Percentiles rank a stretch among this genome's conserved stretches.
phyloP scores from a whole-genome alignment of 2,888 invertebrate genomes.

The Fragum sueziense region DNA sequence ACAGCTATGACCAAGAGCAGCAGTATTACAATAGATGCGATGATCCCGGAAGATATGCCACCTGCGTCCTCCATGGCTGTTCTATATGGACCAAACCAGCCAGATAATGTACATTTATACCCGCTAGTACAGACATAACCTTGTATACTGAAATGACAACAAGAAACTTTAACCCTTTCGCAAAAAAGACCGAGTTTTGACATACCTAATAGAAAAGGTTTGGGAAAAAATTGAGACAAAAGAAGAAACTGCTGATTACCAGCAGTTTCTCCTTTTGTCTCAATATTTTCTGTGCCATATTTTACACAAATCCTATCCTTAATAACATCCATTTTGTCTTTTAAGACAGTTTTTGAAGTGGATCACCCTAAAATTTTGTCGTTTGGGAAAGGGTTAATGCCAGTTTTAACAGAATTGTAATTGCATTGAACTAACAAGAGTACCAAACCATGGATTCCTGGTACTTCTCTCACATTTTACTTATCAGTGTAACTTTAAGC shows the following conservation, averaged over 20 bases:
- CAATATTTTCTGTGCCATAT: not conserved
- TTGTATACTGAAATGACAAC: slow-evolving; percentile 30
- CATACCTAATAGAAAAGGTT: no score
- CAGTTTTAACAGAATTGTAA: not conserved
- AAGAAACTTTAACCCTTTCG: no score
- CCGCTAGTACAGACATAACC: slow-evolving; percentile 38
- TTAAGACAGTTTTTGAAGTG: no score
- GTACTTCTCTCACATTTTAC: not conserved
- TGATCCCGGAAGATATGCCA: not conserved
- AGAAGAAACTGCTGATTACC: not conserved
- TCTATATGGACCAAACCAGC: slow-evolving; percentile 24
- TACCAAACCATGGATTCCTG: no score
- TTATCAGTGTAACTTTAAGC: no score
- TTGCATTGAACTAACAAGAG: no score
- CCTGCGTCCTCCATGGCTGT: not conserved
- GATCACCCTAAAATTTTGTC: no score
- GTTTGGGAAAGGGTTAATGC: no score
- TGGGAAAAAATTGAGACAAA: not conserved
- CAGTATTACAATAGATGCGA: slow-evolving; percentile 16
- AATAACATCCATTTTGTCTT: no score
- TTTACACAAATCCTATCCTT: no score
- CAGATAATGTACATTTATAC: slow-evolving; percentile 17
- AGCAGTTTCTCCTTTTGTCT: not conserved
- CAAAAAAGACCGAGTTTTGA: no score
- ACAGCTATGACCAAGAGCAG: not conserved